Evolutionary conservation across 2,888 invertebrate species (phyloP).

Genomic region (Morpho achilles): DNA sequence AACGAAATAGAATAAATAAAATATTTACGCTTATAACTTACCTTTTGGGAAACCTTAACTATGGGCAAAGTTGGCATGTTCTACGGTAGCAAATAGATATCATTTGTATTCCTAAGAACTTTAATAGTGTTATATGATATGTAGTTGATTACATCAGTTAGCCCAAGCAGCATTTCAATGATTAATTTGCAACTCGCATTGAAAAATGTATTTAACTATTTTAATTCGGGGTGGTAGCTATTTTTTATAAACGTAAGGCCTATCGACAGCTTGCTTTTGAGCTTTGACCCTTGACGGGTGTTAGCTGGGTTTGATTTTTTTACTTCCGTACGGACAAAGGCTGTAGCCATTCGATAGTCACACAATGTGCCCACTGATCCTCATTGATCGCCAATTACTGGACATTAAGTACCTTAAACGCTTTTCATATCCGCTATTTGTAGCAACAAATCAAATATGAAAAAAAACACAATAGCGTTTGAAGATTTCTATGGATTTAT

Average conservation of each 20-base stretch:
- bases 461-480: slow-evolving; percentile 58
- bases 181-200: slow-evolving; percentile 6
- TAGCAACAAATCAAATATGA: slow-evolving; percentile 74
- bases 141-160: slow-evolving; percentile 5
- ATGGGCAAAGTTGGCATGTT: too few species aligned
- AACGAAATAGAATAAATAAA: too few species aligned
- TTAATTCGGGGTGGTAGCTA: slow-evolving; percentile 10
- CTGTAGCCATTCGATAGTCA: slow-evolving; percentile 57
- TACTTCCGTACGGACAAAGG: slow-evolving; percentile 65
- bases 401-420: slow-evolving; percentile 78
- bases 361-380: slow-evolving; percentile 79
- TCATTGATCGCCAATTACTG: slow-evolving; percentile 79
- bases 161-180: slow-evolving; percentile 7
- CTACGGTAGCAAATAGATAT: not conserved
- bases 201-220: slow-evolving; percentile 7
- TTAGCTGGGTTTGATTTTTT: slow-evolving; percentile 49
- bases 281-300: slow-evolving; percentile 61
- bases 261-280: slow-evolving; percentile 56
- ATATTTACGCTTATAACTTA: too few species aligned
- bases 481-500: slow-evolving; percentile 64
- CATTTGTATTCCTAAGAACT: slow-evolving; percentile 5
- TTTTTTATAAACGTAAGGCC: slow-evolving; percentile 15
- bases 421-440: slow-evolving; percentile 74
- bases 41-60: too few species aligned
- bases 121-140: slow-evolving; percentile 13